phyloP scores from a whole-genome alignment of 2,113 vertebrate species.

The Neopipo cinnamomea region DNA sequence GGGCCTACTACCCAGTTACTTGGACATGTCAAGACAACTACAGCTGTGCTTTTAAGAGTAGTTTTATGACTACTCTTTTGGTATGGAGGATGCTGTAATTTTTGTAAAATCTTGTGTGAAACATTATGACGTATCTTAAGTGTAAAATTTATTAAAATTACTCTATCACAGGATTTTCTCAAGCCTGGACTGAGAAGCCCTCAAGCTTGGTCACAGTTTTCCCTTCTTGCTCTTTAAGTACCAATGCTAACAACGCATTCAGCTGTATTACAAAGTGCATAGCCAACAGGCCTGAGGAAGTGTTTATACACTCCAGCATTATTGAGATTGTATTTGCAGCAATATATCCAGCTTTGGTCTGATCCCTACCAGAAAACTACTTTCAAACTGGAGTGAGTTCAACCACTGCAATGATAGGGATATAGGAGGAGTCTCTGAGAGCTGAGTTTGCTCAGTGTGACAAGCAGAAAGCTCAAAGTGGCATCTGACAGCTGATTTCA shows the following conservation, averaged over 20 bases:
- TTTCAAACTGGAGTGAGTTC: not conserved
- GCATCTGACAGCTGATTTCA: not conserved
- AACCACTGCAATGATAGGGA: accelerated
- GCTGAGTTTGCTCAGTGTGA: not conserved
- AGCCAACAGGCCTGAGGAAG: not conserved
- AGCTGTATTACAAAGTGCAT: not conserved
- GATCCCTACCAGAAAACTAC: not conserved
- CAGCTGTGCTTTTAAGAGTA: slow-evolving; percentile 1
- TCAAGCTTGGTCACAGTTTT: not conserved
- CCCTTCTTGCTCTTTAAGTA: not conserved
- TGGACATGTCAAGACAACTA: not conserved
- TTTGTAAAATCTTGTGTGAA: not conserved
- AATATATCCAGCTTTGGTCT: not conserved
- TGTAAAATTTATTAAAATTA: not conserved
- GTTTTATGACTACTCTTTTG: not conserved
- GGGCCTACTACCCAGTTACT: not conserved
- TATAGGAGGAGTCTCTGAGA: not conserved
- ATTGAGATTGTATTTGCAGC: not conserved
- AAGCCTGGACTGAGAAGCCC: not conserved
- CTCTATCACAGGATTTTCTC: not conserved
- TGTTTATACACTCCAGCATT: not conserved
- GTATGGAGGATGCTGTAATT: not conserved
- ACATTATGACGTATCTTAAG: not conserved
- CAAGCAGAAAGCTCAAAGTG: not conserved
- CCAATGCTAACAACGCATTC: accelerated